Evolutionary conservation across 2,888 invertebrate species (phyloP).

Genomic region (Tetragonisca angustula): DNA sequence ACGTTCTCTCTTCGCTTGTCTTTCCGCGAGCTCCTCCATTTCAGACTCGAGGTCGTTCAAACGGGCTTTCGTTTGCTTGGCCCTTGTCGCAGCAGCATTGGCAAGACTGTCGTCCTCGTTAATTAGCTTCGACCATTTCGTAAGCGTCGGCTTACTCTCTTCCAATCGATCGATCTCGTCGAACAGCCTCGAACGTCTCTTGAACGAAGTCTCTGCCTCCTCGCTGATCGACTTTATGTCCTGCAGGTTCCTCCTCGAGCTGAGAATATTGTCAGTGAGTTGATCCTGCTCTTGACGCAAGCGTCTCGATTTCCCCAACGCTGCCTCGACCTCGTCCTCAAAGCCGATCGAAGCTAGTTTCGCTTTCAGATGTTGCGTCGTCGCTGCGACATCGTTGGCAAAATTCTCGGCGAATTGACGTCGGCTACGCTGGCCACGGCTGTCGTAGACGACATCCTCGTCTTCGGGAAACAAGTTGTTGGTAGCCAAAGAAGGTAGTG

Average conservation of each 20-base stretch:
- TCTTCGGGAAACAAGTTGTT: conserved; percentile 77
- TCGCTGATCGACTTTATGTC: conserved; percentile 79
- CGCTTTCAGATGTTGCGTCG: conserved; percentile 84
- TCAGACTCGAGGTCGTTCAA: conserved; percentile 90
- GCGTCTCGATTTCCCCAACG: conserved; percentile 45
- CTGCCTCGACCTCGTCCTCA: conserved; percentile 86
- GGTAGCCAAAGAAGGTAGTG: conserved; percentile 40
- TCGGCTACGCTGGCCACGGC: conserved; percentile 85
- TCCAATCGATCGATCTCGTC: conserved; percentile 68
- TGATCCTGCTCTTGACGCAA: conserved; percentile 63
- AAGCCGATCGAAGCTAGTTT: conserved; percentile 86
- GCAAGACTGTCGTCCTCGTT: conserved; percentile 79
- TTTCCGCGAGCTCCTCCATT: conserved; percentile 89
- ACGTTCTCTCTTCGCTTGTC: conserved; percentile 89
- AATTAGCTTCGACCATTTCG: conserved; percentile 88
- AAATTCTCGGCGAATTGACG: conserved; percentile 82
- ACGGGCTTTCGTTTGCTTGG: conserved; percentile 88
- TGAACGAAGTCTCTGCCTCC: conserved; percentile 85
- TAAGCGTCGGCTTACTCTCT: conserved; percentile 84
- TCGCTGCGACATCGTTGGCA: conserved; percentile 84
- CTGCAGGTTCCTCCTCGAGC: conserved; percentile 69
- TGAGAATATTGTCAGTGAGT: conserved; percentile 48
- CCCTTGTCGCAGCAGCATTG: conserved; percentile 88
- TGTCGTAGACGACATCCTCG: conserved; percentile 88
- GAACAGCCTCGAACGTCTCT: conserved; percentile 82